Evolutionary conservation across 2,888 invertebrate species (phyloP).

Genomic region (Oconnorella tubifera): DNA sequence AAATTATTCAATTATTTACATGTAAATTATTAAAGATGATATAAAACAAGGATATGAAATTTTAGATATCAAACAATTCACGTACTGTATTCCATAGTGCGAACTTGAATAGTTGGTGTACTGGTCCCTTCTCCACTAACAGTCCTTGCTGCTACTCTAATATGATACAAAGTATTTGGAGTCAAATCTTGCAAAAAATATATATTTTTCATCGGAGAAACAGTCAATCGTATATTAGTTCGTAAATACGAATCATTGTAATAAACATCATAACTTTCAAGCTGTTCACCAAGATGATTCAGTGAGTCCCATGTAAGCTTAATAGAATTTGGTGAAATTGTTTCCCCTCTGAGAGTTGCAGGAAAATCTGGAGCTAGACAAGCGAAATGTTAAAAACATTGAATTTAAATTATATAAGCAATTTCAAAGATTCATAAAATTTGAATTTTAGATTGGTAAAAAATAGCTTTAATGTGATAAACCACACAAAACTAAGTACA

Average conservation of each 20-base stretch:
- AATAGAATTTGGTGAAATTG: constrained; percentile 74
- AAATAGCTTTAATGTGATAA: too few species aligned
- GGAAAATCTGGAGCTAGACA: constrained; percentile 36
- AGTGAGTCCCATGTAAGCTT: constrained; percentile 77
- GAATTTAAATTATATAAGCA: too few species aligned
- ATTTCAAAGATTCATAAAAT: too few species aligned
- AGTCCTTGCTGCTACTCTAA: constrained; percentile 91
- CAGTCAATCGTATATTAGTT: constrained; percentile 45
- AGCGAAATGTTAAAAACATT: too few species aligned
- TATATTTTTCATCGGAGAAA: constrained; percentile 39
- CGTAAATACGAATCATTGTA: constrained; percentile 68
- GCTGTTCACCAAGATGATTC: constrained; percentile 67
- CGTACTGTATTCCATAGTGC: constrained; percentile 92
- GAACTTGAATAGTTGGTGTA: constrained; percentile 85
- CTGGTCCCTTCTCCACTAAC: constrained; percentile 73
- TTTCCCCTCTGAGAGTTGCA: constrained; percentile 36
- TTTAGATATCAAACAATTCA: not conserved
- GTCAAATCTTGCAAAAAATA: constrained; percentile 86
- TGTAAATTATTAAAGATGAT: too few species aligned
- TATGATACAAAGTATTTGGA: constrained; percentile 93
- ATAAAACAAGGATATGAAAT: not conserved
- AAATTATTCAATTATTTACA: too few species aligned
- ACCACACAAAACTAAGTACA: too few species aligned
- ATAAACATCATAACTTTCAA: constrained; percentile 90
- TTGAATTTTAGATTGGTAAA: too few species aligned